A percentile compares a stretch with the other conserved stretches of the same genome.
These are phyloP conservation scores for Amblyopsis rosae DNA, from an alignment of 2,113 vertebrate genomes.

Conservation along the genomic window DNA sequence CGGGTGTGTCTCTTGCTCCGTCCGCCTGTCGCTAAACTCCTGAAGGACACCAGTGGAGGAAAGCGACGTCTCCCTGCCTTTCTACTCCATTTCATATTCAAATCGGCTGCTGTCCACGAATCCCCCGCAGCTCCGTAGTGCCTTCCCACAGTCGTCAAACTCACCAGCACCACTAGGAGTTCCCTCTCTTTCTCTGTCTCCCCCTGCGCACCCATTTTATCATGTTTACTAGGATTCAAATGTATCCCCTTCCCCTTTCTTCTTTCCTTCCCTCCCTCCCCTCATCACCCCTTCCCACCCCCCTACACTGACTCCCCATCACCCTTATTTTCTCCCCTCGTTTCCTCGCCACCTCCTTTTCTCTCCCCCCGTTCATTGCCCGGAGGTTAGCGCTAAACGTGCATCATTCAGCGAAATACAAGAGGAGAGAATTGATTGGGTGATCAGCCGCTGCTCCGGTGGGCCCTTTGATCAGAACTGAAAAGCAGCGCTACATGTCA, in stretches of 20 bases:
- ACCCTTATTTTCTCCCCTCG: conserved; percentile 1
- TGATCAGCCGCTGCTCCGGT: conserved; percentile 74
- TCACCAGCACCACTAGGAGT: conserved; percentile 54
- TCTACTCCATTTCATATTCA: conserved; percentile 72
- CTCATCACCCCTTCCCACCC: conserved; percentile 8
- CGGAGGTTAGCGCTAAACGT: conserved; percentile 84
- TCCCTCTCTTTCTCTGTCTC: conserved; percentile 40
- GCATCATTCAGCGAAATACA: conserved; percentile 89
- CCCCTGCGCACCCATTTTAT: conserved; percentile 14
- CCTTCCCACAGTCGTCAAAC: conserved; percentile 63
- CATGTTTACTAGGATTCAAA: conserved; percentile 71
- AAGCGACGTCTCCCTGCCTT: conserved; percentile 68
- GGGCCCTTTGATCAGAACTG: conserved; percentile 80
- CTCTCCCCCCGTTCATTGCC: conserved; percentile 71
- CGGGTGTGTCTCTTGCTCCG: conserved; percentile 37
- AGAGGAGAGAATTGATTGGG: conserved; percentile 81
- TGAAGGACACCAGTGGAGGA: conserved; percentile 66
- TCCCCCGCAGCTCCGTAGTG: conserved; percentile 57
- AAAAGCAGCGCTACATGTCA: conserved; percentile 78
- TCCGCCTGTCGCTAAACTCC: conserved; percentile 53
- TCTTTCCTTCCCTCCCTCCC: conserved; percentile 27
- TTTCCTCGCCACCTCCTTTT: conserved; percentile 29
- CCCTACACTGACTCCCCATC: conserved; percentile 10
- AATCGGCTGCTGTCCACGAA: conserved; percentile 50
- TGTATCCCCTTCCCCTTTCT: conserved; percentile 46